phyloP scores from a whole-genome alignment of 2,888 invertebrate genomes.

The Deilephila porcellus region DNA sequence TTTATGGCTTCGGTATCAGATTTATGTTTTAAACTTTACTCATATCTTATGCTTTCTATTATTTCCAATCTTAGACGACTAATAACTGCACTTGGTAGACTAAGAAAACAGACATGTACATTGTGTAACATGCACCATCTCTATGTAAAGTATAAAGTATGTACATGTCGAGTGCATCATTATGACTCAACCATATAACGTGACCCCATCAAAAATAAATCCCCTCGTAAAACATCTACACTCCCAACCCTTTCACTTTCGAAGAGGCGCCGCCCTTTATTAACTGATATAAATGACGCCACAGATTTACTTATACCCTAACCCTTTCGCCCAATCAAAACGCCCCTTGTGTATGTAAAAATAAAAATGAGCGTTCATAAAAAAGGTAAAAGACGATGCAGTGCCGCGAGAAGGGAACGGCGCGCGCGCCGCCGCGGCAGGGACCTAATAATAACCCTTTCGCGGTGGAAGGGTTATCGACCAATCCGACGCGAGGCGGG shows the following conservation, averaged over 20 bases:
- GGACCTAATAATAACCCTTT: constrained; percentile 82
- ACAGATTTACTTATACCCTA: constrained; percentile 74
- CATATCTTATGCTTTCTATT: neutral
- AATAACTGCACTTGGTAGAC: neutral
- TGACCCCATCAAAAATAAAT: constrained; percentile 59
- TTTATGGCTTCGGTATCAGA: neutral
- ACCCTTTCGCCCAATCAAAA: constrained; percentile 79
- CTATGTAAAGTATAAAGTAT: neutral
- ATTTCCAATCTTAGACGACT: neutral
- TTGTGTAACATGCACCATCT: neutral
- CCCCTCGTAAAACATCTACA: constrained; percentile 59
- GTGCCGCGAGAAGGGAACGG: constrained; percentile 55
- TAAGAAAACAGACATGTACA: neutral
- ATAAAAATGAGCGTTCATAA: constrained; percentile 65
- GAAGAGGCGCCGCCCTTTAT: constrained; percentile 63
- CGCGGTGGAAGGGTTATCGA: constrained; percentile 71
- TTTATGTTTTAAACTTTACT: neutral
- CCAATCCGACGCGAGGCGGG: constrained; percentile 78
- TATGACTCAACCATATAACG: constrained; percentile 42
- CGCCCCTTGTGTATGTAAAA: constrained; percentile 61
- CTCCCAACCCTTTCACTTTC: constrained; percentile 72
- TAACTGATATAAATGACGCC: constrained; percentile 50
- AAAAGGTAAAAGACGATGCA: constrained; percentile 76
- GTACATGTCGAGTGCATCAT: neutral
- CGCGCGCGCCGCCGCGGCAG: constrained; percentile 65